These are phyloP conservation scores for Rhombomys opimus DNA, from an alignment of 2,113 vertebrate genomes.

Conservation along the genomic window DNA sequence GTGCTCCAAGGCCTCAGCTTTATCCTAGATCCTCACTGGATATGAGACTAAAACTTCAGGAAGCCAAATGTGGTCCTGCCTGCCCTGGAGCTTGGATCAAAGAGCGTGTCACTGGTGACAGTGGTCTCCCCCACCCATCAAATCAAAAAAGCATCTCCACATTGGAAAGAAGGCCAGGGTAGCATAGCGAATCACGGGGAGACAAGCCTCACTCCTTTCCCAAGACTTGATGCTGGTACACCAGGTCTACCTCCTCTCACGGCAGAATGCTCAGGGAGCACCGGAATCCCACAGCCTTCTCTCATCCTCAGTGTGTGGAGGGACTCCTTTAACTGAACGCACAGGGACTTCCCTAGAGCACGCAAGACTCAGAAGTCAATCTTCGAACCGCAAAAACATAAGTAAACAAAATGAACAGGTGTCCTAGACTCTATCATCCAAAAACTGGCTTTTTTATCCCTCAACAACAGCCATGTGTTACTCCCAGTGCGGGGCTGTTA, in stretches of 20 bases:
- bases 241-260: neutral
- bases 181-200: neutral
- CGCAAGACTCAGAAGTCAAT: neutral
- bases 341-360: neutral
- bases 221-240: neutral
- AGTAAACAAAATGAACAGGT: neutral
- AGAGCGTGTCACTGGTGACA: neutral
- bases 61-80: neutral
- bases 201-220: neutral
- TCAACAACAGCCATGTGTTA: neutral
- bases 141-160: constrained; percentile 31
- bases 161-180: neutral
- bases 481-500: neutral
- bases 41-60: constrained; percentile 23
- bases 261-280: neutral
- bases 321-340: neutral
- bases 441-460: neutral
- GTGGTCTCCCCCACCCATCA: neutral
- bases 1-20: constrained; percentile 45
- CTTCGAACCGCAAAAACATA: neutral
- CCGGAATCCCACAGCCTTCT: neutral
- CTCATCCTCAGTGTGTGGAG: too few relatives aligned
- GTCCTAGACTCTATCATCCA: neutral
- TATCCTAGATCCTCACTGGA: constrained; percentile 42
- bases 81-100: constrained; percentile 3